Conservation (phyloP, 2,888 invertebrate genomes). For the Nineta flava region DNA sequence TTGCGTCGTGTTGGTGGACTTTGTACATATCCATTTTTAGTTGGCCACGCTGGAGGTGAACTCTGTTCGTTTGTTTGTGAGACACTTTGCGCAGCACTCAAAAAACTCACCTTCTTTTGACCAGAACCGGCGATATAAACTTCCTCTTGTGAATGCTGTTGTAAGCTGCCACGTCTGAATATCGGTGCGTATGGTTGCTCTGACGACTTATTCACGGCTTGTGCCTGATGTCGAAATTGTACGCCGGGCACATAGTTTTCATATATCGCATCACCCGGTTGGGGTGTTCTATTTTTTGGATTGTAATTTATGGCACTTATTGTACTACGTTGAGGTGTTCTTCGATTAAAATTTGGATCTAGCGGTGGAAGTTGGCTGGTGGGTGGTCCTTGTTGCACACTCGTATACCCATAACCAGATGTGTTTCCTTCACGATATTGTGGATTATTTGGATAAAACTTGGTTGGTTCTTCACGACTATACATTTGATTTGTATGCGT, state of each 20-base stretch:
- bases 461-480: background rate
- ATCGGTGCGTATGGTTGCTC: conserved; percentile 24
- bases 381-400: no score
- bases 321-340: conserved; percentile 17
- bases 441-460: background rate
- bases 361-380: background rate
- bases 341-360: conserved; percentile 18
- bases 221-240: conserved; percentile 10
- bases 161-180: conserved; percentile 34
- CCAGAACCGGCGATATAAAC: conserved; percentile 23
- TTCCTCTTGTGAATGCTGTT: conserved; percentile 19
- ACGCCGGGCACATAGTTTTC: conserved; percentile 11
- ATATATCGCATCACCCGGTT: conserved; percentile 9
- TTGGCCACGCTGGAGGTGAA: conserved; percentile 27
- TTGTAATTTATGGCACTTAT: conserved; percentile 15
- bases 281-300: background rate
- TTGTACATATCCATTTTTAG: conserved; percentile 28
- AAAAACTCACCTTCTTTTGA: conserved; percentile 34
- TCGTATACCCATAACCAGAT: no score
- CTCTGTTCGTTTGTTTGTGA: conserved; percentile 14
- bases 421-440: background rate
- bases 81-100: background rate
- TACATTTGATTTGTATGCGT: background rate
- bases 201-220: conserved; percentile 9
- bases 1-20: conserved; percentile 24